Percentiles rank a stretch among this genome's conserved stretches.
phyloP scores from a whole-genome alignment of 2,888 invertebrate genomes.

The Agrochola litura region DNA sequence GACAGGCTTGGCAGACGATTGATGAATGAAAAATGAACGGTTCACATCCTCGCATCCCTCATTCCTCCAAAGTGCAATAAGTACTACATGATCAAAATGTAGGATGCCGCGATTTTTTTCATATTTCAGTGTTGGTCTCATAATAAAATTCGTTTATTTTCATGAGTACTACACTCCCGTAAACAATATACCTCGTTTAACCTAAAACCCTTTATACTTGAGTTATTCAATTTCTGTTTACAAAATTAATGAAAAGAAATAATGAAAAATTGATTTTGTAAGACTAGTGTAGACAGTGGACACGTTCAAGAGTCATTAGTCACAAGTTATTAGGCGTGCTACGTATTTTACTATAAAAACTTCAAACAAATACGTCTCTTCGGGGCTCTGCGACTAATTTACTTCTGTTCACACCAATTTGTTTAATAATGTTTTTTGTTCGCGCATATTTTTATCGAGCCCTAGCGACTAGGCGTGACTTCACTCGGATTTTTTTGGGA shows the following conservation, averaged over 20 bases:
- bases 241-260: background rate
- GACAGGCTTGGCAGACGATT: background rate
- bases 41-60: background rate
- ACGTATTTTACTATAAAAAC: slow-evolving; percentile 50
- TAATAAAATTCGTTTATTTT: background rate
- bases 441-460: slow-evolving; percentile 49
- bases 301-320: slow-evolving; percentile 42
- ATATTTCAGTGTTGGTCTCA: background rate
- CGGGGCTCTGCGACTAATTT: slow-evolving; percentile 52
- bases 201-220: background rate
- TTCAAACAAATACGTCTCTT: slow-evolving; percentile 57
- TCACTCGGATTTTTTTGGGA: background rate
- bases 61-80: background rate
- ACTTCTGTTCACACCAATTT: slow-evolving; percentile 59
- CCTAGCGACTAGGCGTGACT: slow-evolving; percentile 7
- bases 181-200: background rate
- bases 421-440: slow-evolving; percentile 49
- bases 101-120: background rate
- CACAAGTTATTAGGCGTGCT: slow-evolving; percentile 32
- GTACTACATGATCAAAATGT: background rate
- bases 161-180: background rate
- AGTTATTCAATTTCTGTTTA: background rate
- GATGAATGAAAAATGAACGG: background rate
- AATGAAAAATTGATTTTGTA: slow-evolving; percentile 6
- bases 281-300: slow-evolving; percentile 6